phyloP scores from a whole-genome alignment of 2,113 vertebrate genomes.

The Microcebus murinus region DNA sequence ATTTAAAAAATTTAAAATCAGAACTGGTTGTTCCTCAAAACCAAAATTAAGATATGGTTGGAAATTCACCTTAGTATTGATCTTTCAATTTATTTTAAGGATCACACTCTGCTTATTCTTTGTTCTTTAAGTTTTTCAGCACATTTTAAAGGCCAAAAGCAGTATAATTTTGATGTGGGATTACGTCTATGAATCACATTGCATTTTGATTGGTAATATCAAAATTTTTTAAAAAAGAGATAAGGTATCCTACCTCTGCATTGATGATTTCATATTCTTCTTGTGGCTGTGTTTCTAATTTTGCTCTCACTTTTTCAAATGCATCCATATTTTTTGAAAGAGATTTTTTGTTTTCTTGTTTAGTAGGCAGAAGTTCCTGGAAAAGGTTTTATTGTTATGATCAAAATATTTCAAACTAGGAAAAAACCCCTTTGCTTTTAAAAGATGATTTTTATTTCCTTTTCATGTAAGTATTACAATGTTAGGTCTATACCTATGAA shows the following conservation, averaged over 20 bases:
- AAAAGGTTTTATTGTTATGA: slow-evolving; percentile 65
- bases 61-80: slow-evolving; percentile 36
- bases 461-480: slow-evolving; percentile 23
- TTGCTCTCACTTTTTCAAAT: slow-evolving; percentile 85
- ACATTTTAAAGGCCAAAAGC: neutral
- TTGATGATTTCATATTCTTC: slow-evolving; percentile 84
- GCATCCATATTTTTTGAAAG: slow-evolving; percentile 82
- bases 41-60: neutral
- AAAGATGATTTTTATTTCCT: neutral
- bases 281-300: slow-evolving; percentile 78
- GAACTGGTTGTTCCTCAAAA: neutral
- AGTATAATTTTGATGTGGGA: neutral
- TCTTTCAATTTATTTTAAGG: slow-evolving; percentile 10
- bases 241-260: slow-evolving; percentile 80
- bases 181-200: neutral
- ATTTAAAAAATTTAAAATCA: neutral
- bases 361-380: slow-evolving; percentile 82
- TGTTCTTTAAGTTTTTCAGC: neutral
- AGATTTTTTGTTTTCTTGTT: slow-evolving; percentile 80
- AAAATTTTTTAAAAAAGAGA: neutral
- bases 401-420: slow-evolving; percentile 57
- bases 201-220: neutral
- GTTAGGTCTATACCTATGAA: neutral
- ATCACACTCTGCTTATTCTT: neutral
- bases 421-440: neutral